phyloP scores from a whole-genome alignment of 2,888 invertebrate species.

The Macrosiphum euphorbiae region DNA sequence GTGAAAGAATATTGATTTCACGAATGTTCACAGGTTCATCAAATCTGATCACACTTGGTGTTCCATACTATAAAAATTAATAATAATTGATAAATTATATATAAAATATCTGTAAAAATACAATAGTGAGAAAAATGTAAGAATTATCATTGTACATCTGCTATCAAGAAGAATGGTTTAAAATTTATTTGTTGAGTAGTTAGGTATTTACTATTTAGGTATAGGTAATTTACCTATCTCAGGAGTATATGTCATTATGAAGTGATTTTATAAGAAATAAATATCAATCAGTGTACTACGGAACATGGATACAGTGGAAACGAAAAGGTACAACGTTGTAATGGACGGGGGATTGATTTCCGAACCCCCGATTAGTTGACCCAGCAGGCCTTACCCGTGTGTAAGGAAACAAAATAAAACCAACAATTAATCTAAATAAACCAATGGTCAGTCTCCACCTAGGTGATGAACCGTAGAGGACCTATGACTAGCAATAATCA shows the following conservation, averaged over 20 bases:
- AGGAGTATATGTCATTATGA: neutral
- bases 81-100: neutral
- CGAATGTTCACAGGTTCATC: slow-evolving; percentile 33
- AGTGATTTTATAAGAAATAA: neutral
- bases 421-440: neutral
- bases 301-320: neutral
- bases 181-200: neutral
- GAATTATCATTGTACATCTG: neutral
- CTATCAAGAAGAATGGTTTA: neutral
- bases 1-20: slow-evolving; percentile 50
- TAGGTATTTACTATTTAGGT: neutral
- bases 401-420: neutral
- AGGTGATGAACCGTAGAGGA: neutral
- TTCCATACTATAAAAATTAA: slow-evolving; percentile 1
- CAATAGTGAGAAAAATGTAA: neutral
- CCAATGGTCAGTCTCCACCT: neutral
- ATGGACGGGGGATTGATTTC: neutral
- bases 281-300: neutral
- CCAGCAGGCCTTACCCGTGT: neutral
- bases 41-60: neutral
- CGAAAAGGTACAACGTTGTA: neutral
- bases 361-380: neutral
- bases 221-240: neutral
- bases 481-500: neutral
- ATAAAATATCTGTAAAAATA: neutral